Conservation (phyloP, 2,113 vertebrate species). For the Pseudorhombus dupliciocellatus region DNA sequence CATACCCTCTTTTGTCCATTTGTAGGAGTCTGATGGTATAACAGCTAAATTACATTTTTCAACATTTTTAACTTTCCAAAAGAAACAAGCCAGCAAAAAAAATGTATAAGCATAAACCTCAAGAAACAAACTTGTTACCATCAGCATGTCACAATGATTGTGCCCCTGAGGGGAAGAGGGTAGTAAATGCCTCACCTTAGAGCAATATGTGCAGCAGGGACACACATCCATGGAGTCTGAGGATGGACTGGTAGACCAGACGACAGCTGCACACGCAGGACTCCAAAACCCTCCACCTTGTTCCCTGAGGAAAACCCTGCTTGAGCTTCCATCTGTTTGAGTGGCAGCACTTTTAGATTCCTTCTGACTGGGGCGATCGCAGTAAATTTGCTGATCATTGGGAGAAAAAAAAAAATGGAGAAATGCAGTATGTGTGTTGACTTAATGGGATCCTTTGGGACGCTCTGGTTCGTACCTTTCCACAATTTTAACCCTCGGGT, state of each 20-base stretch:
- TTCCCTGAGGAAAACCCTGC: slow-evolving; percentile 44
- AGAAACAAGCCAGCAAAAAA: not conserved
- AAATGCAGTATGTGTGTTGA: slow-evolving; percentile 50
- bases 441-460: slow-evolving; percentile 70
- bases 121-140: slow-evolving; percentile 17
- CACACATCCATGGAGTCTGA: slow-evolving; percentile 23
- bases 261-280: slow-evolving; percentile 15
- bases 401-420: slow-evolving; percentile 11
- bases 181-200: slow-evolving; percentile 12
- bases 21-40: not conserved
- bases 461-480: slow-evolving; percentile 39
- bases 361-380: slow-evolving; percentile 42
- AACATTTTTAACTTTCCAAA: slow-evolving; percentile 8
- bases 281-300: slow-evolving; percentile 14
- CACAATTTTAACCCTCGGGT: slow-evolving; percentile 42
- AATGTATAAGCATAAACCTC: slow-evolving; percentile 4
- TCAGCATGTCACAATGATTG: slow-evolving; percentile 24
- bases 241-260: slow-evolving; percentile 12
- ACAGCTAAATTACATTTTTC: too few relatives aligned
- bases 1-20: not conserved
- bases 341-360: slow-evolving; percentile 65
- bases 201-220: slow-evolving; percentile 23
- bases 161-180: slow-evolving; percentile 17
- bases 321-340: slow-evolving; percentile 38
- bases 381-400: slow-evolving; percentile 55